phyloP scores from a whole-genome alignment of 2,113 vertebrate genomes.

The Dendrocopos noguchii region DNA sequence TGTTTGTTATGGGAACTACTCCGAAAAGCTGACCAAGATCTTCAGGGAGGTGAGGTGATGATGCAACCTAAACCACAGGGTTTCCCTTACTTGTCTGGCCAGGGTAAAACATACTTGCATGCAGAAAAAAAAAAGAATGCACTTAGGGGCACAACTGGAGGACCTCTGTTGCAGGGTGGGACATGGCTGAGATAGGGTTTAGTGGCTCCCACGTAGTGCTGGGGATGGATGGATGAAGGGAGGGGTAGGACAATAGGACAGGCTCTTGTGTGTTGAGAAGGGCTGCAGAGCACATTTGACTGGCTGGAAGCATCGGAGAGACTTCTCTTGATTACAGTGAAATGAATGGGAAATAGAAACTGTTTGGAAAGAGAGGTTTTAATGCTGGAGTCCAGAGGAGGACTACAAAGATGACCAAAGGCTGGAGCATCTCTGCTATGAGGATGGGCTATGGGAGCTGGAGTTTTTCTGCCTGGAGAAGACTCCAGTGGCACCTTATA shows the following conservation, averaged over 20 bases:
- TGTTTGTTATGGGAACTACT: slow-evolving; percentile 67
- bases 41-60: slow-evolving; percentile 76
- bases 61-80: fast-evolving
- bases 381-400: too few relatives aligned
- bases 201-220: neutral
- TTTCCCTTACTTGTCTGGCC: neutral
- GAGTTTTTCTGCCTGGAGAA: too few relatives aligned
- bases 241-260: neutral
- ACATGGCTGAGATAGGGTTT: neutral
- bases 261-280: neutral
- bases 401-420: too few relatives aligned
- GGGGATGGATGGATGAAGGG: neutral
- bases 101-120: fast-evolving
- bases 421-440: too few relatives aligned
- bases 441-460: too few relatives aligned
- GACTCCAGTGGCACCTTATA: too few relatives aligned
- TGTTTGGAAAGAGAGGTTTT: neutral
- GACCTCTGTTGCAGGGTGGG: too few relatives aligned
- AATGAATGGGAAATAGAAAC: neutral
- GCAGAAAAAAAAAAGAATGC: neutral
- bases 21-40: slow-evolving; percentile 67
- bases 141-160: fast-evolving
- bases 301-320: neutral
- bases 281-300: neutral
- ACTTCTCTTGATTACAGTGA: neutral